Base-by-base conservation (phyloP, 1,140 invertebrate genomes). In the Aporrectodea caliginosa region DNA sequence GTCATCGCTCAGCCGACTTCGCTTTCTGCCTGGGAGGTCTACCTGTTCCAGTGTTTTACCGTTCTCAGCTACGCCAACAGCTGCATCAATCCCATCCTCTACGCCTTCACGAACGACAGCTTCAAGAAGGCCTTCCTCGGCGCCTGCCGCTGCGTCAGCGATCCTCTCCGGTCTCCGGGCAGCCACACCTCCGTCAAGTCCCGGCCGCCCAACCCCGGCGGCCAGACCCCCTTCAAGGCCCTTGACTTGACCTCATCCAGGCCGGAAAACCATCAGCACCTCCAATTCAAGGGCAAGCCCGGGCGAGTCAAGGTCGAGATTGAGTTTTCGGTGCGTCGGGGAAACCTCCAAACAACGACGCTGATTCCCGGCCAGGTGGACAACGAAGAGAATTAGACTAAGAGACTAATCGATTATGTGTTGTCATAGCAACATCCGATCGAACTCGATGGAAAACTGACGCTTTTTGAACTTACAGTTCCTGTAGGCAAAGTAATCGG, bases 61-160 rank as follows among this genome's bases (percentile, higher is more conserved):
- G 34, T 79, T 1, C 71, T 79, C n/a, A 79, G 78, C 30, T 79
- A 79, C 73, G 72, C 78, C 72, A 79, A 79, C 73, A 79, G 78
- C 78, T 75, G 73, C 34, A 31, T 79, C 73, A 79, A 79, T 71
- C 78, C 78, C 29, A n/a, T 79, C 58, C 35, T 79, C n/a, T 79
- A 79, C 78, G 78, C 78, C 27, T 79, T 79, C 72, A 79, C 78
- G 31, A 79, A 79, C 73, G 71, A 75, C 14, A 74, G 29, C 71
- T 73, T 79, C 72, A 27, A 71, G 30, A 27, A 74, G 71, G 69
- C 34, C 29, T 79, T 79, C 73, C 32, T 68, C 73, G 35, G 78
- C 71, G 78, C 78, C 71, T 79, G 73, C 78, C 71, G 73, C 14
- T 79, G 78, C 72, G 43, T 22, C 43, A 6, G 22, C 6, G 43